Conservation (phyloP, 1,140 invertebrate genomes). For the Andricus grossulariae region DNA sequence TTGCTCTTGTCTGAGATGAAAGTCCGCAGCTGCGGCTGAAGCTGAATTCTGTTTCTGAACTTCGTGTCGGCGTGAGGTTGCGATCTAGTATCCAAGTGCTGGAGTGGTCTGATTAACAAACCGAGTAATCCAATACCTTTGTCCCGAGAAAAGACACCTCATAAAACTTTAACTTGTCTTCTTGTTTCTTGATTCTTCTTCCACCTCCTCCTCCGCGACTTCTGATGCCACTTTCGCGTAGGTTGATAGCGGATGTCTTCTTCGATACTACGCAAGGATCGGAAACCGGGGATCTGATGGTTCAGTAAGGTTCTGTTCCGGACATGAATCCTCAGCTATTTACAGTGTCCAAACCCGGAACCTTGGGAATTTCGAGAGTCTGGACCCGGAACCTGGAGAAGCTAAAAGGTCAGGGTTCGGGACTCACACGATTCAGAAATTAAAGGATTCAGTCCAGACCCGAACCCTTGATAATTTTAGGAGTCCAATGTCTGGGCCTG, state of each 20-base stretch:
- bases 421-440: too few species aligned
- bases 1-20: slow-evolving; percentile 32
- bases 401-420: too few species aligned
- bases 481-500: too few species aligned
- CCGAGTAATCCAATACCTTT: slow-evolving; percentile 37
- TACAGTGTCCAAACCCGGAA: too few species aligned
- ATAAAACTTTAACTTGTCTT: slow-evolving; percentile 21
- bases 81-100: slow-evolving; percentile 34
- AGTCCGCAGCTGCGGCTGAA: slow-evolving; percentile 34
- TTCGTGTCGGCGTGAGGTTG: slow-evolving; percentile 34
- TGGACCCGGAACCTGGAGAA: too few species aligned
- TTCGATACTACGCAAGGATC: background rate
- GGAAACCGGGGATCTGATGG: too few species aligned
- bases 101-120: slow-evolving; percentile 50
- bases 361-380: too few species aligned
- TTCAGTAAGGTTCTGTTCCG: too few species aligned
- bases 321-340: too few species aligned
- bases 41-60: background rate
- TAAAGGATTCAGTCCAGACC: too few species aligned
- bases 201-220: background rate
- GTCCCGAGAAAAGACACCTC: slow-evolving; percentile 10
- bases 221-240: background rate
- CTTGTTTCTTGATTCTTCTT: slow-evolving; percentile 9
- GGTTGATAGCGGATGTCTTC: slow-evolving; percentile 15
- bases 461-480: too few species aligned